Conservation (phyloP, 2,888 invertebrate species). For the Oscheius sp. region DNA sequence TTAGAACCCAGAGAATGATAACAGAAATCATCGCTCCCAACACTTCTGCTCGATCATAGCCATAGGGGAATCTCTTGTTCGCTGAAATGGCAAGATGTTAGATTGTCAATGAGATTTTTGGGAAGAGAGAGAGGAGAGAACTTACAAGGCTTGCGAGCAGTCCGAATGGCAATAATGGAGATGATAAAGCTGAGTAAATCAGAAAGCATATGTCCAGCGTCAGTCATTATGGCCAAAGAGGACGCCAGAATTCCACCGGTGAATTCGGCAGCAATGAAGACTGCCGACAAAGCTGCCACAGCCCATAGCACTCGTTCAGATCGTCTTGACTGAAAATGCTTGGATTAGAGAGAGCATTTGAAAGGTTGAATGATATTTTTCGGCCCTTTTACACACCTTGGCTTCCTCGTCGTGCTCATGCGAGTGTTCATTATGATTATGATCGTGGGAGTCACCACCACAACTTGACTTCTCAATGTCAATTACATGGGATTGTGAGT, state of each 20-base stretch:
- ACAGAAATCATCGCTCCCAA: slow-evolving; percentile 77
- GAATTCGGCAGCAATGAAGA: slow-evolving; percentile 59
- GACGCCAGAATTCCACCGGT: slow-evolving; percentile 74
- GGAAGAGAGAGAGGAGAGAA: background rate
- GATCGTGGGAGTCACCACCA: slow-evolving; percentile 24
- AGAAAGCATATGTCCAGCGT: slow-evolving; percentile 91
- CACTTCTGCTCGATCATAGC: slow-evolving; percentile 83
- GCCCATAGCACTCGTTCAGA: slow-evolving; percentile 59
- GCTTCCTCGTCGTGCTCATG: slow-evolving; percentile 19
- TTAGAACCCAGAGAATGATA: slow-evolving; percentile 95
- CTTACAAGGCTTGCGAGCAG: slow-evolving; percentile 79
- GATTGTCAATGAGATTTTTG: no score
- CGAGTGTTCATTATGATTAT: slow-evolving; percentile 29
- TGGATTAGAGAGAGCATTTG: background rate
- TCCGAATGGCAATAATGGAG: slow-evolving; percentile 88
- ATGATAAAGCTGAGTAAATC: slow-evolving; percentile 98
- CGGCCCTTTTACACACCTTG: slow-evolving; percentile 14
- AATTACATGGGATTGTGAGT: slow-evolving; percentile 26
- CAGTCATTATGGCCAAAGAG: slow-evolving; percentile 84
- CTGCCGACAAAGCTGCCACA: slow-evolving; percentile 53
- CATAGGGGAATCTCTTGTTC: slow-evolving; percentile 86
- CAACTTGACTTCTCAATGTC: slow-evolving; percentile 28
- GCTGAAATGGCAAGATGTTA: no score
- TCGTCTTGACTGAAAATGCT: slow-evolving; percentile 50
- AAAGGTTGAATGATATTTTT: background rate